Evolutionary conservation across 2,888 invertebrate species (phyloP).

Genomic region (Meloe dianella): DNA sequence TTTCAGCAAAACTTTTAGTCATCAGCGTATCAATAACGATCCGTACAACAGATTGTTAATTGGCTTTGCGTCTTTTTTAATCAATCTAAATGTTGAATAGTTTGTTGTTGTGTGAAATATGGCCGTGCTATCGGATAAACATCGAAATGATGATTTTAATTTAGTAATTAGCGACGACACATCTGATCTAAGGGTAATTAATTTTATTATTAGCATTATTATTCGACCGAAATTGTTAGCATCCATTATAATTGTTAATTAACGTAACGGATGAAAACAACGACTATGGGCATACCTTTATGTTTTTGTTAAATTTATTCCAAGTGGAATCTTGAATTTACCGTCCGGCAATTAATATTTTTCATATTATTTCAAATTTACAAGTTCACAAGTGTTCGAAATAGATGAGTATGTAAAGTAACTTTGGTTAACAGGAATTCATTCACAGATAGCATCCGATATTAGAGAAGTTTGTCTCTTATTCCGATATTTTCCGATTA

Average conservation of each 20-base stretch:
- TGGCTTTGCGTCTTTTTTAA: no score
- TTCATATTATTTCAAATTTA: not conserved
- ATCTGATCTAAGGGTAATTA: not conserved
- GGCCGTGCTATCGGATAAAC: not conserved
- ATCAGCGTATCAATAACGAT: conserved; percentile 4
- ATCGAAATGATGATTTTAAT: not conserved
- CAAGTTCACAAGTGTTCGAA: not conserved
- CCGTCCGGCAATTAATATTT: not conserved
- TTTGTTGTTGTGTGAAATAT: not conserved
- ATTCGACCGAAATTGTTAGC: no score
- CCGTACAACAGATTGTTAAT: no score
- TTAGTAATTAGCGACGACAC: not conserved
- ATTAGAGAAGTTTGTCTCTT: no score
- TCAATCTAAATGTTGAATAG: not conserved
- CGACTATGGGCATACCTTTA: no score
- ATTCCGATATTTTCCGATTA: not conserved
- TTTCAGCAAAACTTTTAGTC: not conserved
- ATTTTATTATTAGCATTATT: no score
- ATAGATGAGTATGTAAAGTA: not conserved
- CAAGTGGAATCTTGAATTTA: not conserved
- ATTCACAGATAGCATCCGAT: not conserved
- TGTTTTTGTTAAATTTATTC: no score
- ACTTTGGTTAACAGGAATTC: not conserved
- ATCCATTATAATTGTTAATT: no score
- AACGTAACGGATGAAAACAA: no score